Base-by-base conservation (phyloP, 1,140 invertebrate genomes). In the Helicoverpa armigera region DNA sequence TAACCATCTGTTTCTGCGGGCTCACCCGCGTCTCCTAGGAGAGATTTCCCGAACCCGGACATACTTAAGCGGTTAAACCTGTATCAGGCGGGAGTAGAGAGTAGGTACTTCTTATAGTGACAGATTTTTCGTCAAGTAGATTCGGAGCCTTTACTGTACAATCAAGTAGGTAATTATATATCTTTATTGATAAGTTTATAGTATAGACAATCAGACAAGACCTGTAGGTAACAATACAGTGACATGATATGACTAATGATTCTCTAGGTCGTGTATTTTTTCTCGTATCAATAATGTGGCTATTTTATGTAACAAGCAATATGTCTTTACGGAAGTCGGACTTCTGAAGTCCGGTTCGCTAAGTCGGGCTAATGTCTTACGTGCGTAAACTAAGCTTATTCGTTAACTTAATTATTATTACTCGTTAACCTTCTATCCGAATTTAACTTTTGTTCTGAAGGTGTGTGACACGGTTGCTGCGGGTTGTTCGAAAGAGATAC, bases 351-450 rank as follows among this genome's bases (percentile, higher is more conserved):
- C 65, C 65, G 65, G 65, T 69, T 69, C 65, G 58, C 58, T 69
- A 43, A 51, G 13, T 43, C 43, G 43, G 16, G 65, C 43, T 69
- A 16, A 18, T 18, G 18, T 29, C 50, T 51, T 53, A 53, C 2
- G 67, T 29, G 50, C 11, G 50, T 70, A 53, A 72, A 72, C 16
- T 72, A 23, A 51, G 69, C 69, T 16, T 14, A 13, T 16, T 54
- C 13, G 54, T 31, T 69, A 16, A 43, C 43, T 10, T 18, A 50
- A n/a, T 54, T 5, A 53, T 11, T 72, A 31, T 51, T 29, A 9
- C 69, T 72, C 16, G 69, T 54, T 53, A 23, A 72, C 69, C 69
- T 72, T 72, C 50, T n/a, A 14, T 54, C 12, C 69, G 31, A 54
- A 72, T 72, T 72, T 16, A 54, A 54, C 23, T 53, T 72, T 72